phyloP scores from a whole-genome alignment of 2,797 vertebrate genomes.

The Margarornis squamiger region DNA sequence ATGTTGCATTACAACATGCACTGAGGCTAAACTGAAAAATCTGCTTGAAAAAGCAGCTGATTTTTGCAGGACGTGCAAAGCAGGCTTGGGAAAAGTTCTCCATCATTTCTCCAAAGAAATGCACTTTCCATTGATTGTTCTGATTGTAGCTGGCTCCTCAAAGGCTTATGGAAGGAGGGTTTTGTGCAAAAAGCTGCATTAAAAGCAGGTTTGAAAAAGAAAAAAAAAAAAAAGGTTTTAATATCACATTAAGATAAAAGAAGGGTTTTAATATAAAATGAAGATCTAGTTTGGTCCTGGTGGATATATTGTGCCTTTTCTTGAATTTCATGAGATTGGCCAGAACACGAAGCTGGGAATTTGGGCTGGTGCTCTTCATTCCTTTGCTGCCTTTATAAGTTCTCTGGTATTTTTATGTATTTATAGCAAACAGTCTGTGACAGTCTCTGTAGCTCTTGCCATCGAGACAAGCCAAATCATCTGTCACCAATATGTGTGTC shows the following conservation, averaged over 20 bases:
- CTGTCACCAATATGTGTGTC: not conserved
- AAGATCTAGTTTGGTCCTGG: not conserved
- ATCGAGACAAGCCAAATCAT: not conserved
- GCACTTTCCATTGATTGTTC: not conserved
- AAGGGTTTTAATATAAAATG: not conserved
- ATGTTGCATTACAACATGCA: not conserved
- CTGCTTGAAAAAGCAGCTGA: not conserved
- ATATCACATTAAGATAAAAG: not conserved
- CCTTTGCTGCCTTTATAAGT: not conserved
- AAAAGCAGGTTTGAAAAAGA: not conserved
- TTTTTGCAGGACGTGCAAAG: not conserved
- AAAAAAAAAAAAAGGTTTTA: not conserved
- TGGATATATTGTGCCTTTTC: not conserved
- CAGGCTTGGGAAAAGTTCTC: not conserved
- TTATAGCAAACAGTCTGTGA: not conserved
- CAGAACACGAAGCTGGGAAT: not conserved
- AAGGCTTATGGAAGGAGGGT: not conserved
- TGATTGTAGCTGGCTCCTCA: not conserved
- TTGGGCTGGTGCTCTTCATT: not conserved
- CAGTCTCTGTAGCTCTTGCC: not conserved
- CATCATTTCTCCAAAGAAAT: not conserved
- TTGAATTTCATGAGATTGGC: not conserved
- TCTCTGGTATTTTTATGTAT: conserved; percentile 21
- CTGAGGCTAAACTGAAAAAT: not conserved
- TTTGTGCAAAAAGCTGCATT: not conserved